Base-by-base conservation (phyloP, 1,140 invertebrate species). In the Brachionus plicatilis region DNA sequence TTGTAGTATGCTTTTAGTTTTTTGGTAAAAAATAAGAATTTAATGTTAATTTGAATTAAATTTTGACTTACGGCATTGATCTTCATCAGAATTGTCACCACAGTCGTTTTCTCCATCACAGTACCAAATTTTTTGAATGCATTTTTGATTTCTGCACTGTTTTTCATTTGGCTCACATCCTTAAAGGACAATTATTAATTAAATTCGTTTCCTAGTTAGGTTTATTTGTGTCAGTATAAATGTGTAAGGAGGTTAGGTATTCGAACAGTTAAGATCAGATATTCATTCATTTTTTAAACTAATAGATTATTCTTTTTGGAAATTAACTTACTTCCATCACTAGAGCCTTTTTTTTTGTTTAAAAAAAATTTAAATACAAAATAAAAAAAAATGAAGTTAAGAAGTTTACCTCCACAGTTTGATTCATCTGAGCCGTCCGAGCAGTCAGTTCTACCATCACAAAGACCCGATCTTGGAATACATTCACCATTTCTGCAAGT, bases 121-220 rank as follows among this genome's bases (percentile, higher is more conserved):
- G n/a, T 20, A 72, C 66, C 66, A 84, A 17, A 72, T 56, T n/a
- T 86, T 88, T 0, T 95, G 95, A 43, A 99, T 95, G 87, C 96
- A 99, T 87, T 96, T 96, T 65, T 94, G 93, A 87, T 97, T 98
- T 29, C 89, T 92, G 88, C 96, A 99, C 14, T 93, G 92, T 90
- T 97, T 97, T 88, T 98, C 96, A 0, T 94, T 96, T 88, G 98
- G 96, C 0, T 95, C 96, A 87, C 96, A 99, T 84, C 53, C 82
- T 68, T 45, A 24, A 14, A 24, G 11, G 9, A 27, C 43, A 45
- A 33, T 7, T 41, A 60, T 41, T 41, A 9, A 43, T 11, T 43
- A n/a, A 9, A 24, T n/a, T 37, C 17, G 6, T 53, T n/a, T n/a
- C n/a, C 8, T 14, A 29, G 17, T 6, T n/a, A 53, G 1, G 14